phyloP scores from a whole-genome alignment of 2,113 vertebrate genomes.

The Heterocephalus glaber region DNA sequence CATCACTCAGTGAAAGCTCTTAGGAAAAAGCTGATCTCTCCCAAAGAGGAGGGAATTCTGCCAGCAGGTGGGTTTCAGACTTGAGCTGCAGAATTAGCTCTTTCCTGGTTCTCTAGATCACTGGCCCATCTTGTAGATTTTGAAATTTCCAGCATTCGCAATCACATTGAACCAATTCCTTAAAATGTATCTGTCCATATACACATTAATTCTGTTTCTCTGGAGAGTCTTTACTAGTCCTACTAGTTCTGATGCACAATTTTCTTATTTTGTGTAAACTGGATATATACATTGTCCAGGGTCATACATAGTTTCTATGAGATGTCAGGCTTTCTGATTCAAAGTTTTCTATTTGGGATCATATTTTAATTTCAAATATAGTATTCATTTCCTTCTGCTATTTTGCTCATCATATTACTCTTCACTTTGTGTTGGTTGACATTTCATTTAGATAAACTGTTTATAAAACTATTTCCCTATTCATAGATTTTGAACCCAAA shows the following conservation, averaged over 20 bases:
- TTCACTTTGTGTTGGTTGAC: not conserved
- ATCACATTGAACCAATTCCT: not conserved
- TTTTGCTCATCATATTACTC: not conserved
- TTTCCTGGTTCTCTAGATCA: not conserved
- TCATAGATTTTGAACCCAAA: constrained; percentile 8
- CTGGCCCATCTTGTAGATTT: not conserved
- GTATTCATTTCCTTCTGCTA: not conserved
- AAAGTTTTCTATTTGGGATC: not conserved
- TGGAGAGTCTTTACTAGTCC: not conserved
- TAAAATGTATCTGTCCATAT: not conserved
- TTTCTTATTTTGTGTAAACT: not conserved
- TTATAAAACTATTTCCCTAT: not conserved
- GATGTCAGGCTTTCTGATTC: not conserved
- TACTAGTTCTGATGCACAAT: not conserved
- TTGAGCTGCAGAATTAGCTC: not conserved
- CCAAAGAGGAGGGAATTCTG: not conserved
- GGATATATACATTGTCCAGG: not conserved
- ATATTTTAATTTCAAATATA: not conserved
- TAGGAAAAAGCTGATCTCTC: not conserved
- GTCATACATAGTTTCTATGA: not conserved
- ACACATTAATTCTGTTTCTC: not conserved
- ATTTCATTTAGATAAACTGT: not conserved
- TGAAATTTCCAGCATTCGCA: not conserved
- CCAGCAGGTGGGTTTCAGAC: not conserved
- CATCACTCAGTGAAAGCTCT: not conserved